A percentile compares a stretch with the other conserved stretches of the same genome.
phyloP scores from a whole-genome alignment of 2,888 invertebrate genomes.

The Crematogaster levior region DNA sequence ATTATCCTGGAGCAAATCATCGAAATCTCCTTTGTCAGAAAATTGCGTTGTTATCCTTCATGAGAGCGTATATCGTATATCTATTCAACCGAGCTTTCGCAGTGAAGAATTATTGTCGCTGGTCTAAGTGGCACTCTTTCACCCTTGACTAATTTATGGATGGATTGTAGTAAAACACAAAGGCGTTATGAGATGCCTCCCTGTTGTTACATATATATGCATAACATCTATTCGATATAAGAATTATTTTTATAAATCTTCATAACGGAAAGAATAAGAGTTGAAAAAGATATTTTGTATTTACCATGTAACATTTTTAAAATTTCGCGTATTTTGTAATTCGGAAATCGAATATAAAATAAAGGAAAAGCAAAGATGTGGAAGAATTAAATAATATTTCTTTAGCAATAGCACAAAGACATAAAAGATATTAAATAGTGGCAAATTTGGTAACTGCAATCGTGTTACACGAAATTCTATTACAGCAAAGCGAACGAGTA shows the following conservation, averaged over 20 bases:
- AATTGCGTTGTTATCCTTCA: slow-evolving; percentile 48
- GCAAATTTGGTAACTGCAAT: background rate
- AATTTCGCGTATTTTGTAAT: slow-evolving; percentile 9
- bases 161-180: slow-evolving; percentile 53
- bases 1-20: slow-evolving; percentile 19
- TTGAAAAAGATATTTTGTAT: background rate
- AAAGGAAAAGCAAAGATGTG: background rate
- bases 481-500: background rate
- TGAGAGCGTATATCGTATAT: slow-evolving; percentile 34
- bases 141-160: slow-evolving; percentile 63
- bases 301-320: background rate
- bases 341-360: background rate
- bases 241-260: background rate
- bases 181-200: slow-evolving; percentile 27
- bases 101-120: slow-evolving; percentile 54
- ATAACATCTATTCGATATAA: background rate
- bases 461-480: slow-evolving; percentile 24
- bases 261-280: slow-evolving; percentile 14
- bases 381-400: background rate
- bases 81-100: slow-evolving; percentile 34
- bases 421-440: background rate
- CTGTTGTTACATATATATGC: slow-evolving; percentile 17
- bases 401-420: background rate
- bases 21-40: slow-evolving; percentile 31
- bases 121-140: slow-evolving; percentile 60